Conservation (phyloP, 2,888 invertebrate genomes). For the Noctua comes region DNA sequence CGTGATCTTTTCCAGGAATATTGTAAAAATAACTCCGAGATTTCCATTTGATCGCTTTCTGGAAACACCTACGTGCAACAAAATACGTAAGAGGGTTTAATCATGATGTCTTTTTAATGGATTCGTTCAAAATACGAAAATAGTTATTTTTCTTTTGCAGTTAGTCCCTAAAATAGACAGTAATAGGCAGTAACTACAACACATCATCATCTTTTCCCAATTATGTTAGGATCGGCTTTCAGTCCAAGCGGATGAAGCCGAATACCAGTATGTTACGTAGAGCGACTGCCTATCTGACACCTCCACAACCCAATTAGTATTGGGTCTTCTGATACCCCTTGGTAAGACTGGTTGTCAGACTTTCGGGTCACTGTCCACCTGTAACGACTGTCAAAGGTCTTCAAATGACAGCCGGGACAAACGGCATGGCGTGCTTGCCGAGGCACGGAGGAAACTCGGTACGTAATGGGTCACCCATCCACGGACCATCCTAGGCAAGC, state of each 20-base stretch:
- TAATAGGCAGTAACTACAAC: background rate
- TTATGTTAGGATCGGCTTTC: background rate
- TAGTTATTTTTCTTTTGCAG: background rate
- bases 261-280: background rate
- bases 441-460: too few species aligned
- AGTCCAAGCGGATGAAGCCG: background rate
- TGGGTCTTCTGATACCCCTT: background rate
- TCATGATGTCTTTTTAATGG: background rate
- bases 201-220: background rate
- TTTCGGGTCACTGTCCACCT: background rate
- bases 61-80: background rate
- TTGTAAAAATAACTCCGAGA: background rate
- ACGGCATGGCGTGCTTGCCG: too few species aligned
- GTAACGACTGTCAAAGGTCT: background rate
- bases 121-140: background rate
- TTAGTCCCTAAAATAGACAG: background rate
- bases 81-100: background rate
- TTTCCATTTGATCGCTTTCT: background rate
- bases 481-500: too few species aligned
- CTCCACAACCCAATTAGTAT: too few species aligned
- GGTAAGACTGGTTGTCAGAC: background rate
- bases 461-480: too few species aligned
- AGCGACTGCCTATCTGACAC: too few species aligned
- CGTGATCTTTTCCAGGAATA: background rate
- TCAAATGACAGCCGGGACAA: background rate